Base-by-base conservation (phyloP, 1,140 invertebrate genomes). In the Drosophila auraria region DNA sequence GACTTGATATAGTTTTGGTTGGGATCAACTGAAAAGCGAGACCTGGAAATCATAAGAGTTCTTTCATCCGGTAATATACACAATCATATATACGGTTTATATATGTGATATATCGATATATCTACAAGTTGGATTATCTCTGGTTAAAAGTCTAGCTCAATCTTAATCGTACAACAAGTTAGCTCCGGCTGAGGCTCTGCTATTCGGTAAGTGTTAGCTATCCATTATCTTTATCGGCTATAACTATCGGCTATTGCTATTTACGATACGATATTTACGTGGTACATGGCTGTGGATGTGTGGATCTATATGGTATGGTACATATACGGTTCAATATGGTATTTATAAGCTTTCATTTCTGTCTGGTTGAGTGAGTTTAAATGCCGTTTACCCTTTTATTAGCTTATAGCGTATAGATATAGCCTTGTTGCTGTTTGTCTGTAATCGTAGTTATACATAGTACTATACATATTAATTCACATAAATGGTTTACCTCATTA, bases 301-400 rank as follows among this genome's bases (percentile, higher is more conserved):
- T 64, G 45, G 56, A 17, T 80, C 40, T 80, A 61, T 40, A 53
- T 81, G 63, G 80, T 59, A 83, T 84, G 82, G 61, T 83, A 83
- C 82, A 83, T 83, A 83, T 83, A 80, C 78, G 76, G 51, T 49
- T 75, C 56, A 68, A 60, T 78, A 84, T 86, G 82, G 71, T 83
- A 84, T 84, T 86, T 86, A 82, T 87, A 86, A 87, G 79, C 79
- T 65, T 78, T 53, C 65, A 42, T 65, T 57, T 61, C 61, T 36
- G 25, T 42, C 63, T 57, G 45, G 45, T 60, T 78, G 65, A 79
- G 82, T 90, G 84, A 87, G 61, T 78, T 80, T 90, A 90, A 90
- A 90, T 90, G 86, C 86, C 82, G 68, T 90, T 90, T 90, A 90
- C 86, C 86, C 86, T 90, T 90, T 74, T 60, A 73, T 74, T 86